phyloP scores from a whole-genome alignment of 2,113 vertebrate species.

The Siniperca chuatsi region DNA sequence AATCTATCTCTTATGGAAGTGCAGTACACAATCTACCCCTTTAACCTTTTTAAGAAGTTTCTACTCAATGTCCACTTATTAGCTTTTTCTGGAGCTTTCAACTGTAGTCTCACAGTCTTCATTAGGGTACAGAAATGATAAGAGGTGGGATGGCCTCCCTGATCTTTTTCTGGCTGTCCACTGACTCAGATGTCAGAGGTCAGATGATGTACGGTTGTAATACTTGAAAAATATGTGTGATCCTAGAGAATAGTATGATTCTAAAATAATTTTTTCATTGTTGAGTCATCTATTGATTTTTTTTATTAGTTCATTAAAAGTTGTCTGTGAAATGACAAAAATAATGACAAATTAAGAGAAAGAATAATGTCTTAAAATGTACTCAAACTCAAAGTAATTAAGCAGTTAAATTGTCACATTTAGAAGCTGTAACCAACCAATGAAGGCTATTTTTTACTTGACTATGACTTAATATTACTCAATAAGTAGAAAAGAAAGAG shows the following conservation, averaged over 20 bases:
- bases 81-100: neutral
- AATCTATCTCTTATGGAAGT: neutral
- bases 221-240: too few species aligned
- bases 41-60: neutral
- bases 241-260: too few species aligned
- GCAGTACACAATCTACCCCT: neutral
- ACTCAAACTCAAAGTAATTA: too few species aligned
- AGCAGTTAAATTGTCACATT: neutral
- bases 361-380: too few species aligned
- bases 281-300: too few species aligned
- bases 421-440: too few species aligned
- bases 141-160: neutral
- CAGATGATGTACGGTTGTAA: neutral
- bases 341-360: too few species aligned
- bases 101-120: too few species aligned
- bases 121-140: too few species aligned
- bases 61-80: neutral
- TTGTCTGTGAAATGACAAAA: too few species aligned
- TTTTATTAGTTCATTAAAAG: too few species aligned
- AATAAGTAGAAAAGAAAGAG: neutral
- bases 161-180: neutral
- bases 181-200: neutral
- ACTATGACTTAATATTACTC: neutral
- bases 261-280: neutral
- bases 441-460: neutral